Evolutionary conservation across 2,797 vertebrate genomes (phyloP).

Genomic region (Cynopterus sphinx): DNA sequence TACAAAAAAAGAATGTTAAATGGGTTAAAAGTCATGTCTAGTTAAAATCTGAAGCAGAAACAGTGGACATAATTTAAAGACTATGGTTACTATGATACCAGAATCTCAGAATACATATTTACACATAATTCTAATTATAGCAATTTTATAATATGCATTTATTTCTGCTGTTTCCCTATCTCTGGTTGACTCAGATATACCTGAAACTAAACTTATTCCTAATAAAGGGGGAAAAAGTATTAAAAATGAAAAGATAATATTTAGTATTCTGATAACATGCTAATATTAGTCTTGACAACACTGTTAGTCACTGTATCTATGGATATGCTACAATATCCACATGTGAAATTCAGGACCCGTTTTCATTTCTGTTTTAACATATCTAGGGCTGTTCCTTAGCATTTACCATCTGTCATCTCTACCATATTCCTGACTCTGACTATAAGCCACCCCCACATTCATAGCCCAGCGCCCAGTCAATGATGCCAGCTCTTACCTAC

Average conservation of each 20-base stretch:
- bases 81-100: neutral
- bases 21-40: neutral
- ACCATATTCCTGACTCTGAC: neutral
- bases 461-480: too few species aligned
- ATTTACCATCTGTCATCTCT: neutral
- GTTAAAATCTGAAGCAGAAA: slow-evolving; percentile 4
- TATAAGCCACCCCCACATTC: neutral
- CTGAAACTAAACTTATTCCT: neutral
- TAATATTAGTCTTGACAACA: neutral
- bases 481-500: neutral
- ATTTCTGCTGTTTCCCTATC: neutral
- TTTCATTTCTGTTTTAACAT: neutral
- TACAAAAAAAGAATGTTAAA: neutral
- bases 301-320: neutral
- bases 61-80: neutral
- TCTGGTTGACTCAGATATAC: neutral
- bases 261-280: neutral
- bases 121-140: neutral
- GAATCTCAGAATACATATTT: neutral
- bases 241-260: neutral
- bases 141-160: neutral
- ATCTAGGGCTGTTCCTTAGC: neutral
- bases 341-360: neutral
- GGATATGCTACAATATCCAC: neutral
- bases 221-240: neutral